phyloP scores from a whole-genome alignment of 2,113 vertebrate species.

The Elgaria multicarinata region DNA sequence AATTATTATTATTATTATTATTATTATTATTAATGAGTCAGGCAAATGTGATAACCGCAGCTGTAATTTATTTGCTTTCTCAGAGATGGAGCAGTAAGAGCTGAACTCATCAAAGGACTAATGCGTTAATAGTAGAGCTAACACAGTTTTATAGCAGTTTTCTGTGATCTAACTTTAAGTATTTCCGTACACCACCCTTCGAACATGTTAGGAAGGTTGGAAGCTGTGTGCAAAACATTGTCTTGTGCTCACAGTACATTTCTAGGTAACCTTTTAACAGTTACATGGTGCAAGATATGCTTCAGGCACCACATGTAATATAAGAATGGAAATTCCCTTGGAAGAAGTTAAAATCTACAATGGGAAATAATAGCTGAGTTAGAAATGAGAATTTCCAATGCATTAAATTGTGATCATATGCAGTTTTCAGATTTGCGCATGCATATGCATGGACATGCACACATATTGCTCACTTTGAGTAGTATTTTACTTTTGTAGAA shows the following conservation, averaged over 20 bases:
- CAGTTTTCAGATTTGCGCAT: neutral
- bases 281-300: neutral
- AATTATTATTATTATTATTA: no score
- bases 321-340: neutral
- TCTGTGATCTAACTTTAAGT: no score
- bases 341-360: neutral
- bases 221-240: neutral
- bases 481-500: neutral
- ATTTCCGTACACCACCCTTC: neutral
- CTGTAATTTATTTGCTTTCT: constrained; percentile 10
- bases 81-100: neutral
- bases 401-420: neutral
- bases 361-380: neutral
- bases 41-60: neutral
- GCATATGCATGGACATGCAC: no score
- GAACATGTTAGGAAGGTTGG: neutral
- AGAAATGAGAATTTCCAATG: neutral
- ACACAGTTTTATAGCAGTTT: neutral
- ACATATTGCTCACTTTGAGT: neutral
- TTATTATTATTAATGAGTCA: no score
- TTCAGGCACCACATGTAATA: neutral
- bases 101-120: neutral
- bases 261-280: neutral
- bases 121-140: neutral
- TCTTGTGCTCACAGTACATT: no score